Evolutionary conservation across 2,888 invertebrate species (phyloP).

Genomic region (Hemithea aestivaria): DNA sequence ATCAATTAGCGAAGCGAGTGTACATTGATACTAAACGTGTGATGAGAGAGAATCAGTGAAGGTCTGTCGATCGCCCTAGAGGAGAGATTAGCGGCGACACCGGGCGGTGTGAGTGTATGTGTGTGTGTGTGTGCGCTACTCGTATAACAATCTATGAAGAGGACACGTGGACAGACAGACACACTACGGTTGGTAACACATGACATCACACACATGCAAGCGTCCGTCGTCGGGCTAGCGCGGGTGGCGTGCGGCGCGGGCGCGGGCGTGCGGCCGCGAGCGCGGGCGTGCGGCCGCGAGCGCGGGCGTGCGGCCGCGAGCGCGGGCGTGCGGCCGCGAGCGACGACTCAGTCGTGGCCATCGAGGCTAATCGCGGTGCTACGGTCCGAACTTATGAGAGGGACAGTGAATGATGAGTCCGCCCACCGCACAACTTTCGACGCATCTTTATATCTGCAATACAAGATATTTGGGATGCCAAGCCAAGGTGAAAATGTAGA

Average conservation of each 20-base stretch:
- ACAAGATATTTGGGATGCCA: constrained; percentile 72
- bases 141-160: constrained; percentile 22
- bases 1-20: constrained; percentile 23
- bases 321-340: constrained; percentile 3
- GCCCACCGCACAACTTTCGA: constrained; percentile 43
- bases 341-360: constrained; percentile 50
- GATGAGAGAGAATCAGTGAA: constrained; percentile 10
- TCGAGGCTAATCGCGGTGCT: constrained; percentile 59
- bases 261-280: constrained; percentile 3
- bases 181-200: constrained; percentile 46
- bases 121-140: constrained; percentile 23
- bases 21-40: constrained; percentile 10
- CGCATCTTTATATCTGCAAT: constrained; percentile 67
- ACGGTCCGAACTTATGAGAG: constrained; percentile 53
- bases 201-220: constrained; percentile 65
- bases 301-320: constrained; percentile 11
- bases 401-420: constrained; percentile 44
- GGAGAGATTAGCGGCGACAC: too few species aligned
- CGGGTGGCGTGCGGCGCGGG: constrained; percentile 5
- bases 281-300: constrained; percentile 3
- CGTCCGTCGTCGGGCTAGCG: constrained; percentile 29
- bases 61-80: constrained; percentile 12
- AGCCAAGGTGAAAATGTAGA: constrained; percentile 57
- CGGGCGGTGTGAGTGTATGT: too few species aligned
- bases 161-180: constrained; percentile 18